phyloP scores from a whole-genome alignment of 2,113 vertebrate species.

The Rhegmatorhina hoffmannsi region DNA sequence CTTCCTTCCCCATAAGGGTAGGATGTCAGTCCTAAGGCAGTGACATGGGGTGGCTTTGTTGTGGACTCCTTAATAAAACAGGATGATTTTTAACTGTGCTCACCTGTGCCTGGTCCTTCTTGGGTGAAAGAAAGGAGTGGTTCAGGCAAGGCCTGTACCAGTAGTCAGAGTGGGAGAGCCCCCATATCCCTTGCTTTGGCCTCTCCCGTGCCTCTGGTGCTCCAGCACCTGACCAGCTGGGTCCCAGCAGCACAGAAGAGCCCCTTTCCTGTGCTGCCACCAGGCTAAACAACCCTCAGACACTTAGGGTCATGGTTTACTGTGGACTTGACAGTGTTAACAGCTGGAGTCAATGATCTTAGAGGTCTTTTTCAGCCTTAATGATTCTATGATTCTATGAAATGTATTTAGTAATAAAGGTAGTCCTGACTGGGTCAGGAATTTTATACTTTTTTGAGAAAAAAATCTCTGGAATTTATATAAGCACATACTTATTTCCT shows the following conservation, averaged over 20 bases:
- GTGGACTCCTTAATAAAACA: background rate
- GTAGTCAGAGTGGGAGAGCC: background rate
- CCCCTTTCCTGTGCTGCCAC: background rate
- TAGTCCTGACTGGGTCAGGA: background rate
- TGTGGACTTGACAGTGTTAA: background rate
- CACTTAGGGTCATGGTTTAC: rapidly evolving
- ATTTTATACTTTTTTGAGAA: background rate
- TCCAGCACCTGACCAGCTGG: background rate
- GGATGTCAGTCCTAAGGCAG: background rate
- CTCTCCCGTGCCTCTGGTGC: background rate
- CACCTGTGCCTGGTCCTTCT: background rate
- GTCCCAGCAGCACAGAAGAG: background rate
- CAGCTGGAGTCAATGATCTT: background rate
- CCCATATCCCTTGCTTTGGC: too few relatives aligned
- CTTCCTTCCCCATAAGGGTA: background rate
- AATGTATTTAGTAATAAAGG: background rate
- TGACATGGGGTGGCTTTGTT: rapidly evolving
- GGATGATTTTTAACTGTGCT: background rate
- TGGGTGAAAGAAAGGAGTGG: background rate
- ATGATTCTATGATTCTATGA: background rate
- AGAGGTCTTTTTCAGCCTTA: background rate
- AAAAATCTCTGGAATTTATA: background rate
- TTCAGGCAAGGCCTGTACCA: rapidly evolving
- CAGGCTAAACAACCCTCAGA: background rate
- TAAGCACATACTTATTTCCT: background rate